Percentiles rank a stretch among this genome's conserved stretches.
These are phyloP conservation scores for Anableps anableps DNA, from an alignment of 2,797 vertebrate genomes.

Conservation along the genomic window DNA sequence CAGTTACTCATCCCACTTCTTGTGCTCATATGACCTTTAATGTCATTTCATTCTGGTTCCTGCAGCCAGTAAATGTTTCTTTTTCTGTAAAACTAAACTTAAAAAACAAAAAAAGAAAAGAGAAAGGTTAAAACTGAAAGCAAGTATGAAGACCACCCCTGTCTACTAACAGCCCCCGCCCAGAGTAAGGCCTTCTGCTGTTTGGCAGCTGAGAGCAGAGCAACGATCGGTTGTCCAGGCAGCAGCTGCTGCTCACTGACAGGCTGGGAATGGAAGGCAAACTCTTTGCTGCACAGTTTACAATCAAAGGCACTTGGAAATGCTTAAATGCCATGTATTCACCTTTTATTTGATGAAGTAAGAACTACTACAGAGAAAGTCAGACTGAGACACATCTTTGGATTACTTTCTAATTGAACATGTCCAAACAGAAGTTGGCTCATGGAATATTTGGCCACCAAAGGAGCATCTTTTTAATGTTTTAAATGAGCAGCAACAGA, in stretches of 20 bases:
- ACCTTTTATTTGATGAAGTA: slow-evolving; percentile 11
- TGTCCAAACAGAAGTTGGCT: slow-evolving; percentile 45
- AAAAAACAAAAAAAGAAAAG: background rate
- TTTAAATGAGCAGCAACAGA: slow-evolving; percentile 30
- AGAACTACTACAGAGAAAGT: slow-evolving; percentile 22
- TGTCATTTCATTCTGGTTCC: slow-evolving; percentile 13
- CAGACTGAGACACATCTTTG: slow-evolving; percentile 49
- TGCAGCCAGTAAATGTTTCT: background rate
- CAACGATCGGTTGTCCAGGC: slow-evolving; percentile 31
- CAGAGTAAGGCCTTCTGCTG: slow-evolving; percentile 50
- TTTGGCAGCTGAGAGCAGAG: slow-evolving; percentile 41
- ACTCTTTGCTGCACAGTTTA: slow-evolving; percentile 39
- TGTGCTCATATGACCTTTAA: slow-evolving; percentile 9
- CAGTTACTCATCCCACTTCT: background rate
- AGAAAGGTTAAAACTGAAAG: background rate
- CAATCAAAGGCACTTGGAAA: slow-evolving; percentile 32
- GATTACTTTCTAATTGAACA: slow-evolving; percentile 39
- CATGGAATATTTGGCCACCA: slow-evolving; percentile 13
- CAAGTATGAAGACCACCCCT: slow-evolving; percentile 3
- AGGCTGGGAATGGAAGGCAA: slow-evolving; percentile 52
- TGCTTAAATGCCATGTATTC: slow-evolving; percentile 17
- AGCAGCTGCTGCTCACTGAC: slow-evolving; percentile 47
- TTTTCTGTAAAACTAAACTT: background rate
- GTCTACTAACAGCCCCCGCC: slow-evolving; percentile 12
- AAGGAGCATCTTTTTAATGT: slow-evolving; percentile 21